phyloP scores from a whole-genome alignment of 2,113 vertebrate genomes.

The Sus scrofa region DNA sequence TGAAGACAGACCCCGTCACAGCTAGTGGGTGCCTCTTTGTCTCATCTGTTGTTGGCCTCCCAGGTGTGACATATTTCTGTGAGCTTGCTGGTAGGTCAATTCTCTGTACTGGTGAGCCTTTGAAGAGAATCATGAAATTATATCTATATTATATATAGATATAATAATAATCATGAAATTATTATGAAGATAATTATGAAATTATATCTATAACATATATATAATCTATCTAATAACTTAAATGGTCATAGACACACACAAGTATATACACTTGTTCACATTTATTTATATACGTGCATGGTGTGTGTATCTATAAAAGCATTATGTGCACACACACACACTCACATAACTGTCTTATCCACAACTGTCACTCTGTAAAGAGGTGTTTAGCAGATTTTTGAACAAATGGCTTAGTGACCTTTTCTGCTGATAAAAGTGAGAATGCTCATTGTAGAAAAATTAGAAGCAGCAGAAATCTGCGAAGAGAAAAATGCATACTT shows the following conservation, averaged over 20 bases:
- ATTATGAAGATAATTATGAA: no score
- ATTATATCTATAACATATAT: no score
- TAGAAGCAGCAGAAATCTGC: not conserved
- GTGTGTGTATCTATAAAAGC: not conserved
- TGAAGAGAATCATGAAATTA: not conserved
- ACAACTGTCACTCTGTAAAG: not conserved
- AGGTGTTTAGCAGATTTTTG: not conserved
- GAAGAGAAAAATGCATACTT: not conserved
- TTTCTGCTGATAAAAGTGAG: slow-evolving; percentile 2
- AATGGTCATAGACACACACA: not conserved
- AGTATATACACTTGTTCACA: not conserved
- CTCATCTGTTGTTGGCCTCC: not conserved
- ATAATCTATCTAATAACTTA: no score
- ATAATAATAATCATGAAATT: no score
- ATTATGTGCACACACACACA: not conserved
- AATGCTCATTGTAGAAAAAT: not conserved
- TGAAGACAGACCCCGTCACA: not conserved
- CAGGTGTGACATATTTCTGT: not conserved
- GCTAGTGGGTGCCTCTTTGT: not conserved
- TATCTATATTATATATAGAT: not conserved
- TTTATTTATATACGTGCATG: not conserved
- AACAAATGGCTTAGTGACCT: not conserved
- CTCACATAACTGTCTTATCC: not conserved
- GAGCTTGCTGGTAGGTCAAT: not conserved
- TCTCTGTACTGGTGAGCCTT: not conserved